Conservation (phyloP, 1,140 invertebrate species). For the Drosophila aff. region DNA sequence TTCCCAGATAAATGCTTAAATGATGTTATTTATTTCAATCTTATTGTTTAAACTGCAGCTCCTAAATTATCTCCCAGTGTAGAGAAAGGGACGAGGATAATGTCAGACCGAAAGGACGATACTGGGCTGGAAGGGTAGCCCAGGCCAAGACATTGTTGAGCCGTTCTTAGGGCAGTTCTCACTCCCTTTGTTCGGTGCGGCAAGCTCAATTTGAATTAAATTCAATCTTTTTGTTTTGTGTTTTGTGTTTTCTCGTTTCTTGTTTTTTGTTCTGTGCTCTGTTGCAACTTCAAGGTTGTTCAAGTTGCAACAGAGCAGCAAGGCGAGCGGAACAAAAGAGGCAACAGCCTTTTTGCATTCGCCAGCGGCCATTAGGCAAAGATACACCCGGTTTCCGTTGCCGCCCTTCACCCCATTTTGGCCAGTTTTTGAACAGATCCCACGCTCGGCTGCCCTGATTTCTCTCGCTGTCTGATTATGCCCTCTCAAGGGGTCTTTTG, state of each 20-base stretch:
- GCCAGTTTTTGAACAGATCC: conserved; percentile 39
- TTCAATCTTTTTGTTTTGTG: conserved; percentile 61
- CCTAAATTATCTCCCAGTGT: not conserved
- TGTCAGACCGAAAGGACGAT: not conserved
- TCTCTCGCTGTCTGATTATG: conserved; percentile 26
- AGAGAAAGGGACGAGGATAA: not conserved
- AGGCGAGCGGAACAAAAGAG: conserved; percentile 33
- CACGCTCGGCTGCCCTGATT: conserved; percentile 43
- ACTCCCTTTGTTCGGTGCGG: conserved; percentile 52
- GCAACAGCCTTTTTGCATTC: conserved; percentile 60
- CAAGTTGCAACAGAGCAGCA: conserved; percentile 31
- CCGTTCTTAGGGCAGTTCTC: conserved; percentile 44
- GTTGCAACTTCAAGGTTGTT: conserved; percentile 67
- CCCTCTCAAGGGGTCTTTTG: not conserved
- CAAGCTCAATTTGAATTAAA: conserved; percentile 78
- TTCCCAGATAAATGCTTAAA: not conserved
- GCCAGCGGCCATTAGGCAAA: conserved; percentile 73
- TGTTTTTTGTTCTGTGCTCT: conserved; percentile 11
- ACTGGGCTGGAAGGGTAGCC: conserved; percentile 10
- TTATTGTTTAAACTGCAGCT: not conserved
- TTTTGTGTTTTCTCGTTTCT: conserved; percentile 13
- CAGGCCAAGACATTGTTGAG: conserved; percentile 64
- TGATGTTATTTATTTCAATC: not conserved
- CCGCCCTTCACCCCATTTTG: conserved; percentile 6
- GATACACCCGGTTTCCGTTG: conserved; percentile 4